Base-by-base conservation (phyloP, 2,888 invertebrate species). In the Mythimna pallens region DNA sequence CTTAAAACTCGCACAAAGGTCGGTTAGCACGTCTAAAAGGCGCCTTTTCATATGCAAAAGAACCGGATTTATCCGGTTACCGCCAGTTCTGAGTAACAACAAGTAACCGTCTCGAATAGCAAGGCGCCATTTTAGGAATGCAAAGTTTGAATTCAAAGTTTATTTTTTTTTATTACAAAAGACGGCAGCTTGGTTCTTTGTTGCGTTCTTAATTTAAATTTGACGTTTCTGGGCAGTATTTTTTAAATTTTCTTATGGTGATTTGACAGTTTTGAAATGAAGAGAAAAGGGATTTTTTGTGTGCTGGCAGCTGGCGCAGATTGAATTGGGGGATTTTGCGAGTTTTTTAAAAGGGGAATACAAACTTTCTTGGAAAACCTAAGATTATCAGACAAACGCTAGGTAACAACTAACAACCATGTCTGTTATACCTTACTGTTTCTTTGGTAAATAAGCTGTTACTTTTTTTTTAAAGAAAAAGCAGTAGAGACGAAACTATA, bases 41-140 rank as follows among this genome's bases (percentile, higher is more conserved):
- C 73, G 52, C 55, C 86, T 80, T 86, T 86, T 86, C 86, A 86
- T 86, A 86, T 86, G 86, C 86, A 83, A 86, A 86, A 76, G 78
- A 85, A 81, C 86, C 78, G 76, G 83, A 81, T 86, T 69, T 85
- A 86, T 86, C 81, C 81, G 62, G 85, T 85, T 86, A 76, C 70
- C 72, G 77, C 77, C 65, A 63, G 81, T 69, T 76, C 75, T 71
- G 67, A 71, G 81, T 76, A 73, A 78, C 86, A 86, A 85, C 76
- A 74, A 81, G 82, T 74, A 74, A 84, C 77, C 69, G 74, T 68
- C 80, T 72, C 59, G 76, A 76, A 80, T 70, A 71, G 66, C 67
- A 61, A 68, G 73, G 58, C 71, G 81, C 85, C 86, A 83, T 85
- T 77, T 86, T 83, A 58, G 9, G 63, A 81, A 83, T 78, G 65